These are phyloP conservation scores for Addax nasomaculatus DNA, from an alignment of 2,113 vertebrate species.

Conservation along the genomic window DNA sequence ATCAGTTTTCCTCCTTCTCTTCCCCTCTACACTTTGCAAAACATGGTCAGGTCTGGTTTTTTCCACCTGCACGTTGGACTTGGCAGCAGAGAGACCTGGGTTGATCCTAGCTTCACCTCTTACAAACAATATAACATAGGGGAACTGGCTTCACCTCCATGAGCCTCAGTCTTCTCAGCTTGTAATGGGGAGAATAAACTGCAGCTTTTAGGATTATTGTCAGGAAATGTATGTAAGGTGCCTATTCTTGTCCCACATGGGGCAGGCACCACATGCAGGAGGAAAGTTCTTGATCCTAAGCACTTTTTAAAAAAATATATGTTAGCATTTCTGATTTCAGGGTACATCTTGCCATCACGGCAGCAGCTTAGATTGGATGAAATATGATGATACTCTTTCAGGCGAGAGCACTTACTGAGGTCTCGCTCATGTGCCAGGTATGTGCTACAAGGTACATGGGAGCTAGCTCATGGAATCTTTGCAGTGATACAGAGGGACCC, in stretches of 20 bases:
- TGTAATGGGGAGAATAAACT: neutral
- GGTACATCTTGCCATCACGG: neutral
- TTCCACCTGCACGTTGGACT: no score
- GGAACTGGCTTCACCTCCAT: neutral
- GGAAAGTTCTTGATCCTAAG: neutral
- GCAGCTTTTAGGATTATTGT: neutral
- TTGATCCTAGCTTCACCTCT: neutral
- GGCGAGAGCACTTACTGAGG: neutral
- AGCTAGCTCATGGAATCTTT: neutral
- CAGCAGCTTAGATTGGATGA: neutral
- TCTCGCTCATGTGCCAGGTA: rapidly evolving
- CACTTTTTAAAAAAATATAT: rapidly evolving
- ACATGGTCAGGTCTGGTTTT: rapidly evolving
- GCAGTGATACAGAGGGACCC: neutral
- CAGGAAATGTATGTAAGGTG: neutral
- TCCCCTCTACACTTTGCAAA: neutral
- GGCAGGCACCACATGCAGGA: neutral
- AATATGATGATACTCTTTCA: neutral
- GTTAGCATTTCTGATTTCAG: neutral
- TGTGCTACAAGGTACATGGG: rapidly evolving
- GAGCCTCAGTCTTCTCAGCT: neutral
- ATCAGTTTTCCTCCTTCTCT: neutral
- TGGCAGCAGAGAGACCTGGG: neutral
- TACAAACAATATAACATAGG: neutral
- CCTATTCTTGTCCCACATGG: rapidly evolving